Conservation (phyloP, 2,888 invertebrate species). For the Seladonia tumulorum region DNA sequence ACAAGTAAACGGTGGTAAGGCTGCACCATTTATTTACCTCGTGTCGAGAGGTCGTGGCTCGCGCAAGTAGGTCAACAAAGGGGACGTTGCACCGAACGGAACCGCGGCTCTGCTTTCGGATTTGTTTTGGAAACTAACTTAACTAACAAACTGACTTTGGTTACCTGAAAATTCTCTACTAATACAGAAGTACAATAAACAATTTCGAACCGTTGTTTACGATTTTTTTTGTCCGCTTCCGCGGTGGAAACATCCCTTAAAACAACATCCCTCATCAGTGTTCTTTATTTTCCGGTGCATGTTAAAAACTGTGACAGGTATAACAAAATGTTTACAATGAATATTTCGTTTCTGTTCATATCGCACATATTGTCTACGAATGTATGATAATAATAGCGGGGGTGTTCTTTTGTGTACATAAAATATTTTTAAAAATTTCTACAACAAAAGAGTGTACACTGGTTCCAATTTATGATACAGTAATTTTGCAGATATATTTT, state of each 20-base stretch:
- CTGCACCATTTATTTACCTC: not conserved
- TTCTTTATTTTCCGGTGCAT: not conserved
- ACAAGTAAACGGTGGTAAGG: not conserved
- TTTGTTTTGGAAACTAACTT: not conserved
- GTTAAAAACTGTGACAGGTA: too few relatives aligned
- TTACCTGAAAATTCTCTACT: not conserved
- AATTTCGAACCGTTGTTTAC: not conserved
- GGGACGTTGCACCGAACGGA: not conserved
- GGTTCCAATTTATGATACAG: not conserved
- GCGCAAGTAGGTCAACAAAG: slow-evolving; percentile 1
- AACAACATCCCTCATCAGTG: not conserved
- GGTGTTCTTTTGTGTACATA: not conserved
- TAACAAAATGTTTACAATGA: not conserved
- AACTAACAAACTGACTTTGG: not conserved
- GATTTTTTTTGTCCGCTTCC: not conserved
- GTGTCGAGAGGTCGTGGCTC: not conserved
- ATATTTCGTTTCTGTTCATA: not conserved
- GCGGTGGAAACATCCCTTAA: not conserved
- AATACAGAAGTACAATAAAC: not conserved
- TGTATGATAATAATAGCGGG: not conserved
- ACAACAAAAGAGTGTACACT: not conserved
- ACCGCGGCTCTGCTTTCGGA: not conserved
- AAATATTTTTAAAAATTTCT: not conserved
- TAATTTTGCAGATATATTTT: not conserved
- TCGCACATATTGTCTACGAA: not conserved